These are phyloP conservation scores for Xenopus tropicalis DNA, from an alignment of 2,113 vertebrate species.

Conservation along the genomic window UCB_Xtro_10.0 CM004447.2:31758501-31759000, in stretches of 20 bases:
- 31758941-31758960: conserved; percentile 75
- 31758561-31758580: conserved; percentile 27
- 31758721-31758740: conserved; percentile 2
- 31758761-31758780: conserved; percentile 48
- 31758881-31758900: conserved; percentile 71
- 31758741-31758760: conserved; percentile 33
- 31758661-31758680: conserved; percentile 22
- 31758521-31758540: conserved; percentile 34
- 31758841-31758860: conserved; percentile 64
- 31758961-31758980: conserved; percentile 68
- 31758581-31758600: conserved; percentile 36
- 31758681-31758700: conserved; percentile 39
- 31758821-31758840: conserved; percentile 57
- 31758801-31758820: conserved; percentile 58
- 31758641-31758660: conserved; percentile 18
- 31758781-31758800: conserved; percentile 59
- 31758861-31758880: conserved; percentile 52
- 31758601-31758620: conserved; percentile 13
- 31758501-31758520: neutral
- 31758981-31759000: conserved; percentile 79
- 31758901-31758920: conserved; percentile 66
- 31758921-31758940: conserved; percentile 66
- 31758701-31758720: conserved; percentile 24
- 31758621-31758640: conserved; percentile 31
- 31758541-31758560: conserved; percentile 8